Evolutionary conservation across 1,140 invertebrate species (phyloP), one percentile per base, ranked within the genome.

Genomic region (Zaprionus lachaisei): DNA sequence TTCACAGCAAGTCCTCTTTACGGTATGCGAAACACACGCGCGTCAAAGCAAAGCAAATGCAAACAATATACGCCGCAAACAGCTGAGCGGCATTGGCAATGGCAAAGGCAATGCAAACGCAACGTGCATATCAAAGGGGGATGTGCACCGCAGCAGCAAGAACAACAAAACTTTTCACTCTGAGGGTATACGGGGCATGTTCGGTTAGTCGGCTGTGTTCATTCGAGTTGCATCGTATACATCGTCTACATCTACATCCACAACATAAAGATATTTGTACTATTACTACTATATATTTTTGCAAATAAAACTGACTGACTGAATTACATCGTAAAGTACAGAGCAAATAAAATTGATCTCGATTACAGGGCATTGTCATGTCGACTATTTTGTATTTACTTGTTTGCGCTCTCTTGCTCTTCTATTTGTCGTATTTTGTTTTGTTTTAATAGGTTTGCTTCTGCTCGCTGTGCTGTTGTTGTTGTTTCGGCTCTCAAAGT

Each of bases 401-500:
- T 26, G 56, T 41, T 38, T n/a, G 31, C 67, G 44, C 17, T 56
- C 37, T 77, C n/a, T 67, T 77, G 55, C 55, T 67, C 34, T 58
- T 44, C 41, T 14, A 4, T 63, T 44, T 37, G 6, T 31, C 47
- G 11, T 47, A n/a, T 38, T 37, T 47, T 41, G 49, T 56, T 49
- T 72, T 67, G 54, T 49, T 74, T 78, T 44, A 67, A 67, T 77
- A 67, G 63, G 68, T 73, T 57, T 20, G 34, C 12, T 55, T 38
- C 17, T 60, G n/a, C 11, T 67, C 28, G 1, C 6, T 72, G 56
- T 71, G 49, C 74, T 78, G 63, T 70, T 74, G 51, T 58, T 76
- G 71, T 68, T 81, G 67, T 63, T 79, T 79, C 34, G 22, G 41
- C 54, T 81, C 72, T 78, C 81, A 90, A 90, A 84, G 85, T 81